These are phyloP conservation scores for Tragulus kanchil DNA, from an alignment of 2,113 vertebrate genomes.

Conservation along the genomic window DNA sequence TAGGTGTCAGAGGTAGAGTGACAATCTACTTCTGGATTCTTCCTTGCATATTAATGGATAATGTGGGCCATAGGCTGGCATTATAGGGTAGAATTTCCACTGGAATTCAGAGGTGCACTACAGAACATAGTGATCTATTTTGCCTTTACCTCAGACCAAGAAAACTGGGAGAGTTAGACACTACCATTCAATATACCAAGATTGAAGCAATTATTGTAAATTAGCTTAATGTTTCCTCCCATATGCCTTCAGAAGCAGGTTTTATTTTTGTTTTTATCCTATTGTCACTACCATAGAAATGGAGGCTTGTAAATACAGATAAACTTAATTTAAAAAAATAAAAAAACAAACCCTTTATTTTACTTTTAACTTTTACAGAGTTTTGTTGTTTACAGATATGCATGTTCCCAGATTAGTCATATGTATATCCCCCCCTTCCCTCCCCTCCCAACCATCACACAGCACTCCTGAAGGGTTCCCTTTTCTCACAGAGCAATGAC, in stretches of 20 bases:
- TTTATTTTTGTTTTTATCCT: background rate
- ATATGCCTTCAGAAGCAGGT: constrained; percentile 54
- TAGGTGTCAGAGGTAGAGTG: background rate
- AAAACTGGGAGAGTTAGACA: constrained; percentile 78
- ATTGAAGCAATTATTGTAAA: constrained; percentile 78
- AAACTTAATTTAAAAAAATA: constrained; percentile 65
- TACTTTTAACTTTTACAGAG: too few relatives aligned
- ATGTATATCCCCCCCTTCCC: too few relatives aligned
- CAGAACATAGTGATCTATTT: constrained; percentile 63
- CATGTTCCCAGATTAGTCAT: too few relatives aligned
- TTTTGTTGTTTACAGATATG: too few relatives aligned
- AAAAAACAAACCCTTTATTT: too few relatives aligned
- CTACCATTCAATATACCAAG: constrained; percentile 74
- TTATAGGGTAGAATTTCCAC: constrained; percentile 48
- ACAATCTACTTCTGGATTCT: background rate
- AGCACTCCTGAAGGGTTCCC: too few relatives aligned
- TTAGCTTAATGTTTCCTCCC: constrained; percentile 72
- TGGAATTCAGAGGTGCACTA: constrained; percentile 61
- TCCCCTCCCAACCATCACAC: too few relatives aligned
- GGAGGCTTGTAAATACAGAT: constrained; percentile 72
- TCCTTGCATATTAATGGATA: background rate
- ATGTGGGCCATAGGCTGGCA: background rate
- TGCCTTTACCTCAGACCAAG: constrained; percentile 64
- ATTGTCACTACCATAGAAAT: constrained; percentile 65
- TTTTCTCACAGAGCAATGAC: too few relatives aligned